Base-by-base conservation (phyloP, 2,113 vertebrate species). In the Scartelaos histophorus region DNA sequence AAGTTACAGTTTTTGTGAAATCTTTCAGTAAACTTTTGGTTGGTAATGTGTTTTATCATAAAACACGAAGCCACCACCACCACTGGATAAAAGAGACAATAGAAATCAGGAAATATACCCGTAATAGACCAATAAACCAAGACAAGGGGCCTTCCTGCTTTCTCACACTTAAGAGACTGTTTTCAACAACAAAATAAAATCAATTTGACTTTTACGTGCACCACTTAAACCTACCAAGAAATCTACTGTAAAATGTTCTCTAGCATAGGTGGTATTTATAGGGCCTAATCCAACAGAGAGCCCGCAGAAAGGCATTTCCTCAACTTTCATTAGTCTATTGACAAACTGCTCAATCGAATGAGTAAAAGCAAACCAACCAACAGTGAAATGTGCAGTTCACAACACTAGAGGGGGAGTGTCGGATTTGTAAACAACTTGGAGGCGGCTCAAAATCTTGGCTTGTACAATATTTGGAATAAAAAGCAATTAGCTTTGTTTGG, bases 401-500 rank as follows among this genome's bases (percentile, higher is more conserved):
- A 57, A 47, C 38, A 34, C 72, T 67, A 56, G 53, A 56, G 72
- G 38, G 38, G 17, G 38, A 47, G 24, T 3, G n/a, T n/a, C 19
- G 12, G 29, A 45, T 53, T 57, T 68, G 73, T 56, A 25, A 62
- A 69, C 73, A 74, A 66, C 73, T 68, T 35, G 54, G 66, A 67
- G 54, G 66, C 46, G n/a, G 66, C 74, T 64, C 35, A 13, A 19
- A 65, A 35, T 65, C 74, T 16, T 17, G 35, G 34, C 49, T 65
- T 12, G 17, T 25, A 46, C 10, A 45, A 76, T 70, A 66, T 69
- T 76, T 57, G 60, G 74, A 75, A 65, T 75, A 70, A 75, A 75
- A 70, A 57, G 67, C 35, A 65, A 57, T 76, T 66, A 76, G 47
- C 60, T 66, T 47, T 65, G 49, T 76, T 75, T 70, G 74, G 58